A percentile compares a stretch with the other conserved stretches of the same genome.
Conservation (phyloP, 2,113 vertebrate genomes). For the Hemiprocne comata region DNA sequence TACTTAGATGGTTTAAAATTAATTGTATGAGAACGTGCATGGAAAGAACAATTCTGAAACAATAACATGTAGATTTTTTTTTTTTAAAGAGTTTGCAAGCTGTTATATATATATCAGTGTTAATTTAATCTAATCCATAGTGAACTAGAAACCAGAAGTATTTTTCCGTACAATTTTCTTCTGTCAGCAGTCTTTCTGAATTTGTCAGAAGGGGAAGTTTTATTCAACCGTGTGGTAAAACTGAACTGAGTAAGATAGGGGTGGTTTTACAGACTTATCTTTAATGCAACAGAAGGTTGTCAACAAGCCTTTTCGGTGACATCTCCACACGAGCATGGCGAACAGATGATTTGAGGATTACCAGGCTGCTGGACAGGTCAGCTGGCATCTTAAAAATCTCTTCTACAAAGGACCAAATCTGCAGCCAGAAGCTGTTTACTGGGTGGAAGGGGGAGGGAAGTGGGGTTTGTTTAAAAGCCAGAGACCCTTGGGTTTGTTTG, state of each 20-base stretch:
- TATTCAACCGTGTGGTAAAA: neutral
- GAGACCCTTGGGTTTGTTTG: neutral
- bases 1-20: neutral
- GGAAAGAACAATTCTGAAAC: neutral
- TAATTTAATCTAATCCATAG: neutral
- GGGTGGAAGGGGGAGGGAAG: neutral
- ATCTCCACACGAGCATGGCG: neutral
- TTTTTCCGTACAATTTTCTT: neutral
- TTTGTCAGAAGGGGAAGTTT: neutral
- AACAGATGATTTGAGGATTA: constrained; percentile 73
- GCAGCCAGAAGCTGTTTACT: constrained; percentile 65
- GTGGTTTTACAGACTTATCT: constrained; percentile 44
- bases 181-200: neutral
- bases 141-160: neutral
- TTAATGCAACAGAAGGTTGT: constrained; percentile 53
- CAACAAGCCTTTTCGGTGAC: constrained; percentile 59
- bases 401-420: constrained; percentile 38
- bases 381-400: constrained; percentile 57
- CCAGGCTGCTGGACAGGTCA: constrained; percentile 56
- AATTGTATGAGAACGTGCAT: neutral
- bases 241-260: neutral
- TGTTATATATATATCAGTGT: neutral
- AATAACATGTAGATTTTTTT: neutral
- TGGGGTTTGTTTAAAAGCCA: neutral
- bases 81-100: neutral